phyloP scores from a whole-genome alignment of 2,888 invertebrate species.

The Leptogaster cylindrica region DNA sequence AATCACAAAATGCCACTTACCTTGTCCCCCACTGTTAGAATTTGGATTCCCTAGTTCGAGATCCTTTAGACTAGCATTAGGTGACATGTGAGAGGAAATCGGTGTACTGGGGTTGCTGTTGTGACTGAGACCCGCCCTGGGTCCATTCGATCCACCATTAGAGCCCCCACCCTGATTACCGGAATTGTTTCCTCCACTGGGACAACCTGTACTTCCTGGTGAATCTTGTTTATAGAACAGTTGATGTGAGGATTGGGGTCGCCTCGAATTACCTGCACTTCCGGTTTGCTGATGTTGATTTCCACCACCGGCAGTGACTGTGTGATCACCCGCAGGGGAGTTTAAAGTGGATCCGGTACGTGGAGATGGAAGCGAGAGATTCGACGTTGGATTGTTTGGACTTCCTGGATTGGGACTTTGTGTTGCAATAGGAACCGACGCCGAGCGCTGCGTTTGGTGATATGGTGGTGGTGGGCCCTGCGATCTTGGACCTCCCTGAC shows the following conservation, averaged over 20 bases:
- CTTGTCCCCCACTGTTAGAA: slow-evolving; percentile 46
- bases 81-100: slow-evolving; percentile 69
- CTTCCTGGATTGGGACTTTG: slow-evolving; percentile 77
- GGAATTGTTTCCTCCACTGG: neutral
- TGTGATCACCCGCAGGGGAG: slow-evolving; percentile 71
- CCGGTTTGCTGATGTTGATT: slow-evolving; percentile 46
- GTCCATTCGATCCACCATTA: neutral
- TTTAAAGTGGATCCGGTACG: slow-evolving; percentile 70
- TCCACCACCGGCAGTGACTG: slow-evolving; percentile 49
- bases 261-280: slow-evolving; percentile 39
- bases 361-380: slow-evolving; percentile 76
- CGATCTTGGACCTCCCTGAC: slow-evolving; percentile 60
- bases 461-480: slow-evolving; percentile 82
- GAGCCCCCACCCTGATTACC: slow-evolving; percentile 52
- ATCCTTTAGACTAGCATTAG: slow-evolving; percentile 63
- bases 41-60: slow-evolving; percentile 50
- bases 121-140: slow-evolving; percentile 62
- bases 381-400: slow-evolving; percentile 74
- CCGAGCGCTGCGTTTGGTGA: slow-evolving; percentile 75
- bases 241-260: slow-evolving; percentile 48
- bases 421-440: slow-evolving; percentile 75
- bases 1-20: slow-evolving; percentile 34
- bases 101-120: slow-evolving; percentile 76
- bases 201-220: neutral
- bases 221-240: slow-evolving; percentile 61